Evolutionary conservation across 23 tunicate genomes (phyloP), one percentile per base, ranked within the genome.

Genomic region (Halocynthia roretzi): DNA sequence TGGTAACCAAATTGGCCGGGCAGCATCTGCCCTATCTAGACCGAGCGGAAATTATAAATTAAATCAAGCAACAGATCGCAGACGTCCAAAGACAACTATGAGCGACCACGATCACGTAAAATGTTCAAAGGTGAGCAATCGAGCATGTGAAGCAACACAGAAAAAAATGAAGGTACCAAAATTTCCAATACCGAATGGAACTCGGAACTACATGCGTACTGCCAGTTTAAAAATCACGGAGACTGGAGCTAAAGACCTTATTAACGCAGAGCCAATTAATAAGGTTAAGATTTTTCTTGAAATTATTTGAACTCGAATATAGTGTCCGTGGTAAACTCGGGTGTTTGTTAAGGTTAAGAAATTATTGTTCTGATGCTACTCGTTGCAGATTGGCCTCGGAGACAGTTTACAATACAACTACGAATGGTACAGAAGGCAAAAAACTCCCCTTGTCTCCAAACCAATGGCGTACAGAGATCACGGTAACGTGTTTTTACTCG

Each of bases 151-250:
- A 21, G 50, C 62, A 18, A 12, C 50, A 53, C 14, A 8, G 19
- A 53, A 74, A 52, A 7, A 20, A 12, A 48, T 86, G 31, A 55
- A 56, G 5, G 88, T 89, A 7, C 96, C 96, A n/a, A 84, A 53
- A 67, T 89, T 89, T 84, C 88, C 84, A 7, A 22, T 86, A 12
- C 65, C 89, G 10, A 74, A 88, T 15, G 75, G 74, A 18, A 50
- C 77, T 51, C 50, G 63, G 5, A 84, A 84, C 57, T 62, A 65
- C n/a, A 55, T 89, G 74, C 58, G 85, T 62, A 80, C 81, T 5
- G 77, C 88, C 54, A 89, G 96, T 75, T 70, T 89, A 51, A 89
- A 89, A 70, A 89, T 89, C 71, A 89, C 96, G 10, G 96, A 89
- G 70, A 89, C 96, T 17, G 96, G 96, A 66, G 96, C 96, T 7